Percentiles rank a stretch among this genome's conserved stretches.
Conservation (phyloP, 2,113 vertebrate species). For the Pogonocichla stellata region DNA sequence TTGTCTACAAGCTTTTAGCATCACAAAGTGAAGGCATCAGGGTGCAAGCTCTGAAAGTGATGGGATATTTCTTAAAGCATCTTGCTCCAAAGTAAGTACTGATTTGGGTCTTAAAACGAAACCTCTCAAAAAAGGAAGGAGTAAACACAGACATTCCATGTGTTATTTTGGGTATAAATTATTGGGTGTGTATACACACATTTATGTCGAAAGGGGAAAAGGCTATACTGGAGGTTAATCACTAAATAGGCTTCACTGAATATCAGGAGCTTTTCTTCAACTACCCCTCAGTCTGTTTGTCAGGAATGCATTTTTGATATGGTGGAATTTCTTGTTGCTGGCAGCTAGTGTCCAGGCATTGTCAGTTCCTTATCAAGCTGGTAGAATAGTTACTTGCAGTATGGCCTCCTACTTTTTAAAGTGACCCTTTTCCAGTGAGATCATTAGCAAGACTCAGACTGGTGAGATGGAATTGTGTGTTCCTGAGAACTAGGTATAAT, state of each 20-base stretch:
- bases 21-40: conserved; percentile 93
- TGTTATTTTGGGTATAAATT: not conserved
- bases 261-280: not conserved
- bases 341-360: not conserved
- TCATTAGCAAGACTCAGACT: not conserved
- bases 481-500: not conserved
- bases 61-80: conserved; percentile 96
- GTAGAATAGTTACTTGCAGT: not conserved
- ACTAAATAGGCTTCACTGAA: not conserved
- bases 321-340: not conserved
- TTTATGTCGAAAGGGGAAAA: not conserved
- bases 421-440: not conserved
- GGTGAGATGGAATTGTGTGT: not conserved
- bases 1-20: conserved; percentile 95
- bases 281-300: not conserved
- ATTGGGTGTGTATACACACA: accelerated
- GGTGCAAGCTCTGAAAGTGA: conserved; percentile 93
- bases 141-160: not conserved
- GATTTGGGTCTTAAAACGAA: not conserved
- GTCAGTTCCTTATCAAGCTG: not conserved
- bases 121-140: not conserved
- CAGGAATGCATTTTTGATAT: not conserved
- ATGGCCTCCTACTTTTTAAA: not conserved
- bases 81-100: conserved; percentile 90
- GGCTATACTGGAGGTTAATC: not conserved